A percentile compares a stretch with the other conserved stretches of the same genome.
phyloP scores from a whole-genome alignment of 2,888 invertebrate species.

The Ptychoptera albimana region DNA sequence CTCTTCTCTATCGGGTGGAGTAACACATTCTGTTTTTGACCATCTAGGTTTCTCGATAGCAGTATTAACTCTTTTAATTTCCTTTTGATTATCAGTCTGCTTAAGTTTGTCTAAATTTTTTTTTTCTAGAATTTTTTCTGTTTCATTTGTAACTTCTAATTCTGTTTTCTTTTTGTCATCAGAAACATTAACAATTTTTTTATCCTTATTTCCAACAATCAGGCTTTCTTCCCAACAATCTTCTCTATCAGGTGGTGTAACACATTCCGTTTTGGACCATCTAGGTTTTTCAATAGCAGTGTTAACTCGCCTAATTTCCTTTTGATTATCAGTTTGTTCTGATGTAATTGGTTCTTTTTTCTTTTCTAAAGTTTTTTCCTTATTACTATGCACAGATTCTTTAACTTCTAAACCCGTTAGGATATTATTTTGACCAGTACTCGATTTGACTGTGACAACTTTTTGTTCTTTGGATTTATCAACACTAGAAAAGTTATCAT shows the following conservation, averaged over 20 bases:
- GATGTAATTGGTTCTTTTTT: not conserved
- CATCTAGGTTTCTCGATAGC: not conserved
- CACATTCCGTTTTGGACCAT: not conserved
- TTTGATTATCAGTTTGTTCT: not conserved
- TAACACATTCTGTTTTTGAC: not conserved
- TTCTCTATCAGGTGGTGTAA: not conserved
- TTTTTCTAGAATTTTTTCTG: no score
- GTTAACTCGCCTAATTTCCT: not conserved
- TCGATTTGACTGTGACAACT: not conserved
- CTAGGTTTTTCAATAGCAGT: not conserved
- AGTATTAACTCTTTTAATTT: no score
- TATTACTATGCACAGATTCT: not conserved
- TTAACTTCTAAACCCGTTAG: not conserved
- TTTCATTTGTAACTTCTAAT: no score
- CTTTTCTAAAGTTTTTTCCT: not conserved
- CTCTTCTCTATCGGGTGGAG: not conserved
- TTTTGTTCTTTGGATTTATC: constrained; percentile 1
- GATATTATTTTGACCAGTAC: not conserved
- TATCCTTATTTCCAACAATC: no score
- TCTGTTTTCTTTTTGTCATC: not conserved
- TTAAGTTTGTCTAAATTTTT: no score
- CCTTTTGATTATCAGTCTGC: no score
- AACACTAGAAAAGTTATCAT: constrained; percentile 16
- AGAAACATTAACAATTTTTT: not conserved
- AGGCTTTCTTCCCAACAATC: not conserved